Conservation (phyloP, 2,888 invertebrate species). For the Priapulus caudatus region DNA sequence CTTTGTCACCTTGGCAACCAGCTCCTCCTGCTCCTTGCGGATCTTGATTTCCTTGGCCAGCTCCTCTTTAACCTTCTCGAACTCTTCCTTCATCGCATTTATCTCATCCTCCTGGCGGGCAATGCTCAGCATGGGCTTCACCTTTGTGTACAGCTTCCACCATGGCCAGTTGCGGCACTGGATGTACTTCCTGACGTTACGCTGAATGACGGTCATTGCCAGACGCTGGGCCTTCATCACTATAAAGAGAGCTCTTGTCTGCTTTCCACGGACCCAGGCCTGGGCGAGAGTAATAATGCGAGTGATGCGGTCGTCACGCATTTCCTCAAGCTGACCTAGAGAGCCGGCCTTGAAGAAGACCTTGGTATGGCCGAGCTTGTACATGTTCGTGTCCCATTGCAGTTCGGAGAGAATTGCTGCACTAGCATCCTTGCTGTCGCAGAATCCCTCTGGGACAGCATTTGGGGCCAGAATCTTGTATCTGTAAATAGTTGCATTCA, state of each 20-base stretch:
- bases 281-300: neutral
- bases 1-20: constrained; percentile 78
- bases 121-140: constrained; percentile 98
- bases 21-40: constrained; percentile 88
- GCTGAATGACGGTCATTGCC: constrained; percentile 94
- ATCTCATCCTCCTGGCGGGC: constrained; percentile 98
- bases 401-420: constrained; percentile 31
- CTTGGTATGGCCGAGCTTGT: constrained; percentile 97
- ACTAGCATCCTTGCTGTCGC: constrained; percentile 54
- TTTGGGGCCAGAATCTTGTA: constrained; percentile 99
- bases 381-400: constrained; percentile 80
- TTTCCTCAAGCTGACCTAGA: constrained; percentile 39
- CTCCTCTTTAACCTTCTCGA: constrained; percentile 83
- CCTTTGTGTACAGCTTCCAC: constrained; percentile 99
- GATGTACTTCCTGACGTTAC: constrained; percentile 98
- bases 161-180: constrained; percentile 98
- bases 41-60: constrained; percentile 88
- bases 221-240: constrained; percentile 35
- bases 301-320: constrained; percentile 33
- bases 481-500: constrained; percentile 29
- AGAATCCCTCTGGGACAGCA: constrained; percentile 44
- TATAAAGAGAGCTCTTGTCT: neutral
- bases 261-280: neutral
- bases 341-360: constrained; percentile 48
- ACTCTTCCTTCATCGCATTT: constrained; percentile 71